These are phyloP conservation scores for Zaprionus vittiger DNA, from an alignment of 1,140 invertebrate species.

Conservation along the genomic window DNA sequence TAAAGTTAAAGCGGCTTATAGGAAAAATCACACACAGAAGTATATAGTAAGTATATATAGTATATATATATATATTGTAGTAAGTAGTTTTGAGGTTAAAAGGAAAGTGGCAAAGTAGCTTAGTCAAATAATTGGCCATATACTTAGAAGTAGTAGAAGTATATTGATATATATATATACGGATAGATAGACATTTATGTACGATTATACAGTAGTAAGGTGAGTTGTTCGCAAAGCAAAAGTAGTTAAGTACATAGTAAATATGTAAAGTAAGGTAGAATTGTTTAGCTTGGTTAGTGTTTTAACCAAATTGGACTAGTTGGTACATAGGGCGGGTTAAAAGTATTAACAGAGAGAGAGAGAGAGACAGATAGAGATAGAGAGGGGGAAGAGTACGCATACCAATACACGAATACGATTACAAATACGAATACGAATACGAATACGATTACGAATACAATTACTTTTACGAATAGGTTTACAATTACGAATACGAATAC, in stretches of 20 bases:
- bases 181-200: slow-evolving; percentile 19
- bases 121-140: slow-evolving; percentile 16
- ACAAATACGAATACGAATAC: slow-evolving; percentile 45
- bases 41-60: neutral
- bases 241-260: slow-evolving; percentile 27
- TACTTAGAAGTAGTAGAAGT: slow-evolving; percentile 16
- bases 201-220: slow-evolving; percentile 17
- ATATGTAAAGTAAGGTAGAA: slow-evolving; percentile 13
- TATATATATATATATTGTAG: neutral
- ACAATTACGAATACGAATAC: slow-evolving; percentile 36
- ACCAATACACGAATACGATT: slow-evolving; percentile 37
- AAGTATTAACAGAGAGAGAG: slow-evolving; percentile 4
- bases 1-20: slow-evolving; percentile 7
- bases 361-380: neutral
- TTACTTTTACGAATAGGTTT: slow-evolving; percentile 34
- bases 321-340: slow-evolving; percentile 23
- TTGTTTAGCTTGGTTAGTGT: neutral
- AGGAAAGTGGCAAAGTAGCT: slow-evolving; percentile 21
- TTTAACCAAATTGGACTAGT: slow-evolving; percentile 23
- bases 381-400: slow-evolving; percentile 30
- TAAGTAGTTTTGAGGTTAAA: slow-evolving; percentile 15
- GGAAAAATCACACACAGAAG: too few species aligned
- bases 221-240: slow-evolving; percentile 37
- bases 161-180: slow-evolving; percentile 17
- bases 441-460: slow-evolving; percentile 39